Evolutionary conservation across 2,888 invertebrate species (phyloP), one percentile per base, ranked within the genome.

Genomic region (Cylloceria caligata): DNA sequence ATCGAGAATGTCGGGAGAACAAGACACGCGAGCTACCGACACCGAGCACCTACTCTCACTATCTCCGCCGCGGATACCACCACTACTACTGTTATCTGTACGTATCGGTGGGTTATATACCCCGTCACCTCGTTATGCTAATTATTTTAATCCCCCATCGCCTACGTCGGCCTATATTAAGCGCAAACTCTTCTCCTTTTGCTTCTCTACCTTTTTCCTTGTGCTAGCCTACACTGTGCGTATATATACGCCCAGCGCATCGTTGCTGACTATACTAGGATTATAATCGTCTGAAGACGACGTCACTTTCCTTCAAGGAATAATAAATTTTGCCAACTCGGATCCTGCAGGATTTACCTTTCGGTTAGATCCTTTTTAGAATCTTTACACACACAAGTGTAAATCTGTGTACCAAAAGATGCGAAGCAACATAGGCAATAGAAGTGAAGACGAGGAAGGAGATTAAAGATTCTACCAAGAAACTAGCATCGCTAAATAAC

Each of bases 101-200:
- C 27, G 47, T 68, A 74, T 19, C 49, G 9, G 65, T 34, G 36
- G 65, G 52, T 69, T 78, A 78, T 69, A 74, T 47, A 85, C 67
- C 69, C 83, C 82, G 85, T 89, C 90, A 88, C 89, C 90, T 92
- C 89, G 90, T 92, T 92, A 91, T 89, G 89, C 89, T 91, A 92
- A 92, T 91, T 91, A 91, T 91, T 91, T 88, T 87, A 89, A 88
- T 89, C 87, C 89, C 87, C 85, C 83, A 74, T 76, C 77, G 57
- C 47, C 72, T 75, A 69, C 81, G 85, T 80, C 85, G 82, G 85
- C 81, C 86, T 87, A 84, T 84, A 86, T 86, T 85, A 86, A 85
- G 83, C 82, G 79, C 74, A 81, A 68, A 71, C 71, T 73, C 65
- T 68, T 78, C 49, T 62, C 77, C 39, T 47, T 76, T 76, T 73